Evolutionary conservation across 2,888 invertebrate genomes (phyloP), one percentile per base, ranked within the genome.

Genomic region (Chorisops tibialis): DNA sequence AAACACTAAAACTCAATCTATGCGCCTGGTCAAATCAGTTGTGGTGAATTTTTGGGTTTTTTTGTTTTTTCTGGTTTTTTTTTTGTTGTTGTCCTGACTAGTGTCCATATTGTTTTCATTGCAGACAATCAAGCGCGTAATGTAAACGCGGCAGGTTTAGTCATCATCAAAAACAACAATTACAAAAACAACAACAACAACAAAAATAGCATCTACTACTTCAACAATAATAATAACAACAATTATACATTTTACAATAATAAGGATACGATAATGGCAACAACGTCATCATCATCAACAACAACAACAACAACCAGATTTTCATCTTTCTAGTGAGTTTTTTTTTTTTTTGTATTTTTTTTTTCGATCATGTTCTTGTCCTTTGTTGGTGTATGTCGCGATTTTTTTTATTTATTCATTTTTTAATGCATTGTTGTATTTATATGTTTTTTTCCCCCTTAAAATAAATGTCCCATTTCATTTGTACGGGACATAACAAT

Each of bases 61-160:
- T n/a, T n/a, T n/a, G n/a, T n/a, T n/a, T n/a, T n/a, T n/a, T n/a
- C 30, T 5, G 24, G 30, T 7, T 7, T 30, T 30, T 9, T 5
- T 24, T 4, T 30, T 5, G 30, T 30, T 30, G 5, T 30, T 30
- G 38, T 18, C 54, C 22, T 43, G 56, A 56, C 45, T 18, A 16
- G 43, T 43, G 50, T 43, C 61, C 60, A 60, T 65, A 62, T 65
- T 65, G 65, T 63, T 85, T 83, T 84, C 84, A 85, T 86, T 86
- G 84, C 85, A 86, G 86, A 86, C 84, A 85, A 83, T 83, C 85
- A 85, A 84, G 56, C 83, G 84, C 84, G 85, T 83, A 85, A 85
- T 85, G 85, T 84, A 83, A 85, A 84, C 83, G 83, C 84, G 84
- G 83, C 84, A 84, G 82, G 84, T 84, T 83, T 64, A 52, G 82